Evolutionary conservation across 2,888 invertebrate species (phyloP), one percentile per base, ranked within the genome.

Genomic region (Drosophila merina): DNA sequence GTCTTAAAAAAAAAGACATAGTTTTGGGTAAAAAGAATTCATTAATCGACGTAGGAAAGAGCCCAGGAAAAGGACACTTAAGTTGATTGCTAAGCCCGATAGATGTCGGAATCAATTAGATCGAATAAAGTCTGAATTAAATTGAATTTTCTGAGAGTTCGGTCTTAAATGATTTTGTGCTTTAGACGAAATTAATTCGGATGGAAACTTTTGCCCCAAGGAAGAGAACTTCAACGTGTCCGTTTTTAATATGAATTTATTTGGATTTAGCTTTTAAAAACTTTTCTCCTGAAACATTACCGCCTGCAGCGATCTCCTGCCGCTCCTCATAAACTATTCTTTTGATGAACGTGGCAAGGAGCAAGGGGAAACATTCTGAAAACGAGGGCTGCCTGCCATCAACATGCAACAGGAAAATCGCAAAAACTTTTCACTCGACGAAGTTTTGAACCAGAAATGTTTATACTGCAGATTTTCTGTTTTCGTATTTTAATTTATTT

Each of bases 371-470:
- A n/a, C 6, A 6, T 38, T 33, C 33, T 10, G 10, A 10, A 58
- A n/a, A 10, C 20, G 33, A 10, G 8, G 26, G 28, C 40, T 51
- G 50, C 50, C 50, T 47, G 48, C 49, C 70, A 69, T 25, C 69
- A 50, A 36, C 31, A 73, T 64, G 71, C 74, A 74, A 66, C 74
- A 74, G 74, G 68, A 74, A 71, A 67, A 49, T 74, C 45, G 68
- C 28, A 44, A 33, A 63, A 69, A 69, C 73, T 70, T 70, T 72
- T 70, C 64, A 52, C 45, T 74, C 57, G 40, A 14, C 44, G 8
- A 28, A 70, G 73, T 42, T 63, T 60, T 36, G 28, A 33, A 10
- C 20, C 33, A 6, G 28, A 26, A 36, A 73, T 73, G 49, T 64
- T 63, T 54, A 30, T 14, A 8, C 54, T 49, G 25, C 42, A 49